Conservation (phyloP, 2,113 vertebrate genomes). For the Myotis yumanensis region DNA sequence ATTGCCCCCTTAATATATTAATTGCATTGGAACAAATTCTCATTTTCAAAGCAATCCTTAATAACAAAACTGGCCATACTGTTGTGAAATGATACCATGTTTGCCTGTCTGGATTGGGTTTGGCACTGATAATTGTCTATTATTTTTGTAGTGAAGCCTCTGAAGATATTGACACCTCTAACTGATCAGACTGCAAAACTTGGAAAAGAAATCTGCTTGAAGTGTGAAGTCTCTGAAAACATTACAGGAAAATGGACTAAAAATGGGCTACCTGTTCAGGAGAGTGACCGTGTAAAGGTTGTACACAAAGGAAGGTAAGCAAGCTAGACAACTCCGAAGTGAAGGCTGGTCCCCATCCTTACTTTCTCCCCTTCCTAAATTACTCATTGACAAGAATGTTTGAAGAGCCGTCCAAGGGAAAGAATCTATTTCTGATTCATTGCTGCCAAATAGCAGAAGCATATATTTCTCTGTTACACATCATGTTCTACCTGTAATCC, state of each 20-base stretch:
- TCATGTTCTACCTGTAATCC: background rate
- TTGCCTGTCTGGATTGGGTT: background rate
- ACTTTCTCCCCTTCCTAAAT: background rate
- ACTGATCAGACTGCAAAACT: constrained; percentile 89
- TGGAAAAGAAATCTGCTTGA: constrained; percentile 92
- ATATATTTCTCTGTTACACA: background rate
- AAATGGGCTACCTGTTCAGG: constrained; percentile 93
- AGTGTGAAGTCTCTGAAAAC: constrained; percentile 95
- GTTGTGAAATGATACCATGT: background rate
- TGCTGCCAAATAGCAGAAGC: background rate
- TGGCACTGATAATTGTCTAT: background rate
- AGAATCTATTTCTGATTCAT: background rate
- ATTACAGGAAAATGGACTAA: constrained; percentile 96
- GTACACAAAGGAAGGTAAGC: constrained; percentile 92
- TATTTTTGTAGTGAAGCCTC: constrained; percentile 89
- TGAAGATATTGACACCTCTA: constrained; percentile 93
- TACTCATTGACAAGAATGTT: background rate
- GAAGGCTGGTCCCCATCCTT: background rate
- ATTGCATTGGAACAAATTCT: background rate
- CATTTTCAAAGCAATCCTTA: background rate
- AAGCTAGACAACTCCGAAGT: background rate
- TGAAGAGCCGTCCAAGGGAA: background rate
- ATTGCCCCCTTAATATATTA: background rate
- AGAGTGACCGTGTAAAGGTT: constrained; percentile 91
- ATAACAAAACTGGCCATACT: background rate